Evolutionary conservation across 2,888 invertebrate species (phyloP), one percentile per base, ranked within the genome.

Genomic region (Seira ritae): DNA sequence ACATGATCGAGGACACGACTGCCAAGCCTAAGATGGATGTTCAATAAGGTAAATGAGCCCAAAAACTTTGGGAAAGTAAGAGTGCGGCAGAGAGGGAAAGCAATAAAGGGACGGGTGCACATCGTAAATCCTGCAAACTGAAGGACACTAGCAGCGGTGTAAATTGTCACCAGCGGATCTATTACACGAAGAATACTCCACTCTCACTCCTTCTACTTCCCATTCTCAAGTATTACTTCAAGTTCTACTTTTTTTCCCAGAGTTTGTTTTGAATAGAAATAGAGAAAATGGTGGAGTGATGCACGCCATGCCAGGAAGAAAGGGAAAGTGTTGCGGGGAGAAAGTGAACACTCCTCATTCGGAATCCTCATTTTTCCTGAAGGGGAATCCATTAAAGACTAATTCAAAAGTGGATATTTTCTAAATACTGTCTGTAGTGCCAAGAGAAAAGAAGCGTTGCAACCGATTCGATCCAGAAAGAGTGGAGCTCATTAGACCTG

Each of bases 331-430:
- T n/a, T n/a, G n/a, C n/a, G n/a, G n/a, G n/a, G n/a, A n/a, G n/a
- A n/a, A n/a, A n/a, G n/a, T n/a, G n/a, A n/a, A n/a, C n/a, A n/a
- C n/a, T n/a, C n/a, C n/a, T n/a, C n/a, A n/a, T n/a, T n/a, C n/a
- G n/a, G 20, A 55, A 24, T 46, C 70, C 69, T 62, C 78, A 78
- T 78, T 78, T 78, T 78, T 77, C 70, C 62, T 4, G 62, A 24
- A 50, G 70, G 80, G 72, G 84, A 85, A 85, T 87, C 86, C 87
- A 87, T 87, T 87, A 86, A 86, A 87, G 84, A 77, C 84, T 84
- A 84, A 86, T 87, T 85, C 81, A 83, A 84, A 86, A 80, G 68
- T 75, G 80, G 76, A 74, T 65, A 71, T 50, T 67, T 22, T 77
- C 78, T 78, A 71, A 78, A 78, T 78, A 78, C 70, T 65, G 77